These are phyloP conservation scores for Pachyrhynchus sulphureomaculatus DNA, from an alignment of 1,140 invertebrate species.

Conservation along the genomic window DNA sequence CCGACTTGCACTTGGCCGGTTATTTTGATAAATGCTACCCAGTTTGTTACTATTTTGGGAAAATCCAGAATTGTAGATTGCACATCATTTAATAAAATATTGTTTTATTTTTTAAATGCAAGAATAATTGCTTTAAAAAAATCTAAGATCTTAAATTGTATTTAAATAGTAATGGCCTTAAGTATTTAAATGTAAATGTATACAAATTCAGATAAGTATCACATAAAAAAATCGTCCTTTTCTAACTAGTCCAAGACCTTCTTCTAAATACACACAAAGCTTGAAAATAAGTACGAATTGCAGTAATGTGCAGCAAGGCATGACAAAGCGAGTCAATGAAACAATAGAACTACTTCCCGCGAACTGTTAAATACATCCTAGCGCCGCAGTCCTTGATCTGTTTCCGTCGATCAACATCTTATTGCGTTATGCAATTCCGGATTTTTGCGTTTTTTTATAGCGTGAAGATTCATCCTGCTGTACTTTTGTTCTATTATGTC, in stretches of 20 bases:
- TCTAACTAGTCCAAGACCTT: conserved; percentile 8
- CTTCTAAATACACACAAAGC: conserved; percentile 2
- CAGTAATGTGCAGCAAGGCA: conserved; percentile 18
- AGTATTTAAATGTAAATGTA: no score
- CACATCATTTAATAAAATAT: no score
- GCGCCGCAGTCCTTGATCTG: conserved; percentile 20
- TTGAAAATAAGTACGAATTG: conserved; percentile 17
- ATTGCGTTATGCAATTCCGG: conserved; percentile 22
- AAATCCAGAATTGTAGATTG: no score
- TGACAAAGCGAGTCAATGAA: conserved; percentile 19
- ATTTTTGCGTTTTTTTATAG: conserved; percentile 20
- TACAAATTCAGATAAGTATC: no score
- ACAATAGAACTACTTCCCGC: conserved; percentile 20
- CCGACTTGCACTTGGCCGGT: no score
- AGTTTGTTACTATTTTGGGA: no score
- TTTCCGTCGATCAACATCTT: conserved; percentile 26
- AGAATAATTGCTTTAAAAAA: no score
- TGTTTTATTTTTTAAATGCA: no score
- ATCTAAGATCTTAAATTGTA: no score
- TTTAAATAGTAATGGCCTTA: no score
- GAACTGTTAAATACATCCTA: conserved; percentile 18
- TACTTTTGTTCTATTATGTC: background rate
- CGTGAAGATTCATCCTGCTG: conserved; percentile 20
- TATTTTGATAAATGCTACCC: no score
- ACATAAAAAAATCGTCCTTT: conserved; percentile 3